Evolutionary conservation across 2,113 vertebrate species (phyloP).

Genomic region (Felis catus): DNA sequence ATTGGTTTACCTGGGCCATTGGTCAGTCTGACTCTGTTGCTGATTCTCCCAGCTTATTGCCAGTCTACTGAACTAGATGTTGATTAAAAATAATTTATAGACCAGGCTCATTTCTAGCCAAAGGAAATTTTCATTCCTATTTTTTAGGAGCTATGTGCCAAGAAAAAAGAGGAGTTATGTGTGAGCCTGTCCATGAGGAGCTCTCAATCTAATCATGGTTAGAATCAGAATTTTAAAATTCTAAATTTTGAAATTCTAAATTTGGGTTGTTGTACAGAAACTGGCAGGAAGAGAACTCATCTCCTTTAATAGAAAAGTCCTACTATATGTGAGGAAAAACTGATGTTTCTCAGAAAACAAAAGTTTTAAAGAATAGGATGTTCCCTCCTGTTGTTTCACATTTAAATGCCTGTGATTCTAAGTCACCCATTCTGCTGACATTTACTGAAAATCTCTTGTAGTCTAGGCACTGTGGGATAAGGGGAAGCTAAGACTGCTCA

Average conservation of each 20-base stretch:
- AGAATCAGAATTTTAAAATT: neutral
- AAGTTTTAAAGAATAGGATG: neutral
- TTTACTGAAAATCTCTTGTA: neutral
- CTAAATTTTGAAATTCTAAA: neutral
- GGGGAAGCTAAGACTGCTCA: neutral
- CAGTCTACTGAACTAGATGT: neutral
- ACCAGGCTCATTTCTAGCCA: neutral
- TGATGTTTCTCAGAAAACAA: neutral
- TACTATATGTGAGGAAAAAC: neutral
- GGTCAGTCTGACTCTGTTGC: neutral
- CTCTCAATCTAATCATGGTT: neutral
- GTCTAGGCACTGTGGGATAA: neutral
- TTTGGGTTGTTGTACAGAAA: neutral
- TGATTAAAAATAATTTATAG: neutral
- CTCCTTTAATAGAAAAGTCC: neutral
- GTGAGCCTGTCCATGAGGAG: too few relatives aligned
- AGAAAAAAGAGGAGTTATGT: neutral
- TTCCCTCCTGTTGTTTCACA: neutral
- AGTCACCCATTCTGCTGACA: neutral
- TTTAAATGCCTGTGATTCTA: neutral
- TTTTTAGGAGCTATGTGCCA: neutral
- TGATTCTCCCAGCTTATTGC: neutral
- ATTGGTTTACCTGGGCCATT: neutral
- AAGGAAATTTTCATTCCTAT: neutral
- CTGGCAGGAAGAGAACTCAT: neutral